Conservation (phyloP, 2,888 invertebrate genomes). For the Stenoptilia bipunctidactyla region DNA sequence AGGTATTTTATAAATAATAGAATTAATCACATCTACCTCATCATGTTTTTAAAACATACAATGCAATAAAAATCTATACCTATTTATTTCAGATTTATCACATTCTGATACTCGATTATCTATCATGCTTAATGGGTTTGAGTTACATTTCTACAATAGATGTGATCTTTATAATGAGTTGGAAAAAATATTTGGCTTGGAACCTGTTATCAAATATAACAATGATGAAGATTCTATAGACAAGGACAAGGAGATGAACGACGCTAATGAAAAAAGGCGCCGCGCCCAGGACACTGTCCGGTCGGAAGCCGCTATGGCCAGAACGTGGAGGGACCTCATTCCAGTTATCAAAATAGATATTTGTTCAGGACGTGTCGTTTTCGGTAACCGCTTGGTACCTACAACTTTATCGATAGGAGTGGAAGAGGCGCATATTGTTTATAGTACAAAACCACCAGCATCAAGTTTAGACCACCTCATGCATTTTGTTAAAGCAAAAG, state of each 20-base stretch:
- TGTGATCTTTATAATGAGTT: conserved; percentile 88
- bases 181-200: conserved; percentile 89
- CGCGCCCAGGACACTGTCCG: conserved; percentile 65
- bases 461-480: conserved; percentile 94
- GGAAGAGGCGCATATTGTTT: conserved; percentile 94
- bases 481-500: conserved; percentile 95
- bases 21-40: background rate
- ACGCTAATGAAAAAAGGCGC: conserved; percentile 72
- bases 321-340: conserved; percentile 95
- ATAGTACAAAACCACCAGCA: conserved; percentile 95
- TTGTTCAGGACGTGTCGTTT: conserved; percentile 90
- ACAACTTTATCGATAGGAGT: conserved; percentile 92
- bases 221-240: conserved; percentile 66
- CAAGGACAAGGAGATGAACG: conserved; percentile 72
- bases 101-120: conserved; percentile 94
- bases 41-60: too few species aligned
- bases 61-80: too few species aligned
- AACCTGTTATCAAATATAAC: conserved; percentile 80
- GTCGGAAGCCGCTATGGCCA: conserved; percentile 86
- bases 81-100: conserved; percentile 82
- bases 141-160: conserved; percentile 95
- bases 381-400: conserved; percentile 95
- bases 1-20: conserved; percentile 76
- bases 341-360: conserved; percentile 97
- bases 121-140: conserved; percentile 93